Conservation (phyloP, 2,888 invertebrate species). For the Metopia argyrocephala region DNA sequence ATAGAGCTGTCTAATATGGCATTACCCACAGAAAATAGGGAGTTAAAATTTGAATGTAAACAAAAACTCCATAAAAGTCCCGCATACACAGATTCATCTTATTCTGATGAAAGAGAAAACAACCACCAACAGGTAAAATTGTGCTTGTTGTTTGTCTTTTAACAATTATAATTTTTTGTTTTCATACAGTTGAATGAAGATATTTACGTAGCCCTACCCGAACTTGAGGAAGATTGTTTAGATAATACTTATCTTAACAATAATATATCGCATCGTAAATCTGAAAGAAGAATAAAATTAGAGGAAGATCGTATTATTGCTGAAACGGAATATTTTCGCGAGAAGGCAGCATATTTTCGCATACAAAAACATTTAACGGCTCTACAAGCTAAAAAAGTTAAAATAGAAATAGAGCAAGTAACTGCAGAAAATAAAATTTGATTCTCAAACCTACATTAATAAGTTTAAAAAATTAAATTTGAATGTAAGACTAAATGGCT, state of each 20-base stretch:
- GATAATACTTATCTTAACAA: background rate
- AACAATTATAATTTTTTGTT: background rate
- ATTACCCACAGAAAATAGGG: background rate
- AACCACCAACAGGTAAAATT: slow-evolving; percentile 44
- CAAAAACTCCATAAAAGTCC: background rate
- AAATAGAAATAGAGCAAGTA: slow-evolving; percentile 65
- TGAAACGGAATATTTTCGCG: slow-evolving; percentile 72
- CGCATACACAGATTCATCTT: slow-evolving; percentile 10
- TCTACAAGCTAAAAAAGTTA: slow-evolving; percentile 70
- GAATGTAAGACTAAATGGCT: too few species aligned
- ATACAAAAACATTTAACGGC: slow-evolving; percentile 72
- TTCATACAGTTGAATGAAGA: slow-evolving; percentile 18
- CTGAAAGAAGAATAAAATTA: slow-evolving; percentile 38
- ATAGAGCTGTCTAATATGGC: slow-evolving; percentile 1
- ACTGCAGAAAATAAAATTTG: background rate
- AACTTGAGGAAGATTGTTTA: slow-evolving; percentile 31
- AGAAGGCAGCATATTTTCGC: slow-evolving; percentile 72
- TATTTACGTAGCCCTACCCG: slow-evolving; percentile 27
- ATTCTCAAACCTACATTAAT: background rate
- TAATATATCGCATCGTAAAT: background rate
- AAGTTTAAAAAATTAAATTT: too few species aligned
- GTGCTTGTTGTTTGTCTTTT: background rate
- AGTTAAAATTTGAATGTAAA: background rate
- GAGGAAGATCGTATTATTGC: slow-evolving; percentile 70
- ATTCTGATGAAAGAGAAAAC: background rate